Percentiles rank a stretch among this genome's conserved stretches.
Conservation (phyloP, 2,888 invertebrate species). For the Phortica okadai region DNA sequence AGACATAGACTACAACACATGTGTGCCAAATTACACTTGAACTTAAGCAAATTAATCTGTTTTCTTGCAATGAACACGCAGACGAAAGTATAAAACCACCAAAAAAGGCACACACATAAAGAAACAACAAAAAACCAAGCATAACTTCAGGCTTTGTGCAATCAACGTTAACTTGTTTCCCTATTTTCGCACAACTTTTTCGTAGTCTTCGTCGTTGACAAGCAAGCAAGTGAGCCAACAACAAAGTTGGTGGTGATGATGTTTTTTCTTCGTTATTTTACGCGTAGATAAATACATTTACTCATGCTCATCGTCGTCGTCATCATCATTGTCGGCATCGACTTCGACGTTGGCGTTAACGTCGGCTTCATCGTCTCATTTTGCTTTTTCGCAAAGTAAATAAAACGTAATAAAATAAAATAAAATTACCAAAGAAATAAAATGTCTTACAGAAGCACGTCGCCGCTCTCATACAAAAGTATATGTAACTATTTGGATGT, state of each 20-base stretch:
- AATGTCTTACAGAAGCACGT: background rate
- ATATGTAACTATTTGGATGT: no score
- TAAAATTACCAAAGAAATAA: slow-evolving; percentile 29
- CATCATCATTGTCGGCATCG: background rate
- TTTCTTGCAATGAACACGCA: background rate
- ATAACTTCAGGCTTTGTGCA: no score
- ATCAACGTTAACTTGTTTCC: slow-evolving; percentile 69
- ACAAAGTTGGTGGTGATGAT: background rate
- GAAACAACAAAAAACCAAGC: no score
- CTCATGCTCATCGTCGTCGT: background rate
- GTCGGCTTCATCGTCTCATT: background rate
- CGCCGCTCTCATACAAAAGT: no score
- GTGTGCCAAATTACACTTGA: slow-evolving; percentile 28
- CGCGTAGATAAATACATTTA: slow-evolving; percentile 12
- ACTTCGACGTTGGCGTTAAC: no score
- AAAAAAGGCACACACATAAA: no score
- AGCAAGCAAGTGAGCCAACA: no score
- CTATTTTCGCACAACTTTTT: slow-evolving; percentile 59
- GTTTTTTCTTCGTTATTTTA: background rate
- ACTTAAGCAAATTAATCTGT: slow-evolving; percentile 28
- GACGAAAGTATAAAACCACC: background rate
- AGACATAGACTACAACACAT: background rate
- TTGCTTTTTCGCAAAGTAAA: slow-evolving; percentile 11
- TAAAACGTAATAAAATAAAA: slow-evolving; percentile 29
- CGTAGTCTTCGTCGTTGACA: slow-evolving; percentile 26